Base-by-base conservation (phyloP, 2,888 invertebrate species). In the Danaus chrysippus region DNA sequence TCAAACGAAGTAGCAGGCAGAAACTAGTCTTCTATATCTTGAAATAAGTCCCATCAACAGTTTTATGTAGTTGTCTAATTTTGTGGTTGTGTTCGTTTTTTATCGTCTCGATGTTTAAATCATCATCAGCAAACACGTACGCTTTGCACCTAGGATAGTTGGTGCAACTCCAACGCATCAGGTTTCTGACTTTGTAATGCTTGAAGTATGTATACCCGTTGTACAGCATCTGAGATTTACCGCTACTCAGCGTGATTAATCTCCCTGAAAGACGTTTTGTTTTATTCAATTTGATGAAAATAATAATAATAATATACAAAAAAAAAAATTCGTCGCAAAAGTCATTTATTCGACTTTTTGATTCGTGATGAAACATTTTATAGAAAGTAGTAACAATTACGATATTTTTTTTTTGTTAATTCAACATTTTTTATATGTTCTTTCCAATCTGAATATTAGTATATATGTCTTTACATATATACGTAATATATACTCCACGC, bases 81-180 rank as follows among this genome's bases (percentile, higher is more conserved):
- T 15, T 34, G 55, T 72, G 72, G 42, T 64, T 68, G 57, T 72
- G 72, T 55, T 56, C 56, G 8, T 60, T 54, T 6, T 64, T 15
- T n/a, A 52, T 34, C 1, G 15, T 34, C 23, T 34, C 6, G 23
- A 34, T 34, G 23, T 34, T 34, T 34, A 66, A 74, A 72, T 69
- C 62, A 0, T 68, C 63, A 12, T 70, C 64, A 0, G 71, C 56
- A 3, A 64, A 11, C 8, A 80, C 1, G 49, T 56, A 71, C 1
- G 73, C 72, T 52, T 73, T 76, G 58, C 80, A 80, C 10, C 58
- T 72, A 0, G 74, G 73, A 49, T 73, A 72, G 8, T 60, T 66
- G 0, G 76, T 78, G 62, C 80, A 80, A 34, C 60, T 68, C 76
- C 78, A 80, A 9, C 68, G 63, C 3, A 52, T 56, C 44, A 58